A percentile compares a stretch with the other conserved stretches of the same genome.
Conservation (phyloP, 1,140 invertebrate genomes). For the Drosophila repletoides region DNA sequence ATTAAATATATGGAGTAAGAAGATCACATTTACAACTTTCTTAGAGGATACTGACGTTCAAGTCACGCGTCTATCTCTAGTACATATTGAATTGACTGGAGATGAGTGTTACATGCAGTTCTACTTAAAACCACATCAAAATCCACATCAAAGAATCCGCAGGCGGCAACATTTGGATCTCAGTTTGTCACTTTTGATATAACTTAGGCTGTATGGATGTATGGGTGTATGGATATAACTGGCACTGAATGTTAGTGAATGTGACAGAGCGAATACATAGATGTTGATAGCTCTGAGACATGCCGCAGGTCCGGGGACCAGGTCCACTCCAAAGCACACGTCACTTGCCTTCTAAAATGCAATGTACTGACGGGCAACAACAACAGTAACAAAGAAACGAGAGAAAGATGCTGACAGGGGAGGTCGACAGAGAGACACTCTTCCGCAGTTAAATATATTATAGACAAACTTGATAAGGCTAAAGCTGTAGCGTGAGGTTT, state of each 20-base stretch:
- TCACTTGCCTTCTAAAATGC: slow-evolving; percentile 54
- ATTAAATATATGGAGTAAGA: too few species aligned
- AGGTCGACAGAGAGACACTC: slow-evolving; percentile 6
- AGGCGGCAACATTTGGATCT: slow-evolving; percentile 34
- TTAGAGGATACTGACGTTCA: too few species aligned
- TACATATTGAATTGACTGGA: background rate
- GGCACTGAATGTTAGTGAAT: slow-evolving; percentile 64
- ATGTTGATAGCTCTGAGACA: slow-evolving; percentile 59
- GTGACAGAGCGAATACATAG: slow-evolving; percentile 70
- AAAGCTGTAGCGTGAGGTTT: slow-evolving; percentile 44
- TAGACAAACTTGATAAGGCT: slow-evolving; percentile 52
- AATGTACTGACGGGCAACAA: slow-evolving; percentile 69
- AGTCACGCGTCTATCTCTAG: too few species aligned
- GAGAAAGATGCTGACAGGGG: background rate
- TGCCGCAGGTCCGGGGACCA: slow-evolving; percentile 39
- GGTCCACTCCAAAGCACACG: slow-evolving; percentile 49
- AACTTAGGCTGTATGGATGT: slow-evolving; percentile 6
- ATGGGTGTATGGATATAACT: slow-evolving; percentile 39
- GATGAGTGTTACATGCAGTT: slow-evolving; percentile 1
- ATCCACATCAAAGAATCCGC: slow-evolving; percentile 50
- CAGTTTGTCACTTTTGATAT: slow-evolving; percentile 27
- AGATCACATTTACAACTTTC: too few species aligned
- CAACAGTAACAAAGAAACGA: slow-evolving; percentile 33
- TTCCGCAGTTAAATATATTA: slow-evolving; percentile 45
- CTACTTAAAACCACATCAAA: slow-evolving; percentile 16